Percentiles rank a stretch among this genome's conserved stretches.
Conservation (phyloP, 2,888 invertebrate genomes). For the Eutolmus rufibarbis region DNA sequence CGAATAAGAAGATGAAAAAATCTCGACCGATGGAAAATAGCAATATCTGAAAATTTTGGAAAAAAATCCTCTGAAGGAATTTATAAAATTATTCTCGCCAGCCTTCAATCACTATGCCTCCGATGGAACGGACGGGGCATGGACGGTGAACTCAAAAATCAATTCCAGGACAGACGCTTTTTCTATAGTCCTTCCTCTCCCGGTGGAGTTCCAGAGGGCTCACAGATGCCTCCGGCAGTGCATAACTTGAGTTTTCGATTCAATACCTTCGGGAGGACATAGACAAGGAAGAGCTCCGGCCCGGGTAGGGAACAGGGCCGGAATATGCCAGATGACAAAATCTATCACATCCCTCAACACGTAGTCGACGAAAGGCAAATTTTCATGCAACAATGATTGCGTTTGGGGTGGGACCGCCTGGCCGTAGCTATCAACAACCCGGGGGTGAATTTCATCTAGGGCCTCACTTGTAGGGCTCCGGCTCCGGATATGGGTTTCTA, state of each 20-base stretch:
- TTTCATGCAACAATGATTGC: conserved; percentile 35
- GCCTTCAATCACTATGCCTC: neutral
- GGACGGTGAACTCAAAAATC: conserved; percentile 18
- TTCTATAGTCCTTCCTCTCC: neutral
- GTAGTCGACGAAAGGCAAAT: conserved; percentile 10
- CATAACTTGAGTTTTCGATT: conserved; percentile 21
- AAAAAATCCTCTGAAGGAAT: neutral
- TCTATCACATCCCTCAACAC: conserved; percentile 30
- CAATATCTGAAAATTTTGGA: neutral
- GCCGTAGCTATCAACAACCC: neutral
- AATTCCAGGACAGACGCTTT: neutral
- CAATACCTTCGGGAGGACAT: conserved; percentile 17
- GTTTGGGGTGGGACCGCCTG: neutral
- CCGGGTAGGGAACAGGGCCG: neutral
- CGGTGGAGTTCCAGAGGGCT: neutral
- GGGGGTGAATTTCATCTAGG: neutral
- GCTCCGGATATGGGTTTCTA: neutral
- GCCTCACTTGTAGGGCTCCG: neutral
- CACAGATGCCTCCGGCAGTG: neutral
- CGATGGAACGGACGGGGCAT: neutral
- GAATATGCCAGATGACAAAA: conserved; percentile 11
- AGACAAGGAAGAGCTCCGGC: neutral
- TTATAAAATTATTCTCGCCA: conserved; percentile 34
- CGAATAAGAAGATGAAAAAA: neutral
- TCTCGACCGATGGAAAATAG: neutral